Base-by-base conservation (phyloP, 2,888 invertebrate genomes). In the Rhabditoides inermis region DNA sequence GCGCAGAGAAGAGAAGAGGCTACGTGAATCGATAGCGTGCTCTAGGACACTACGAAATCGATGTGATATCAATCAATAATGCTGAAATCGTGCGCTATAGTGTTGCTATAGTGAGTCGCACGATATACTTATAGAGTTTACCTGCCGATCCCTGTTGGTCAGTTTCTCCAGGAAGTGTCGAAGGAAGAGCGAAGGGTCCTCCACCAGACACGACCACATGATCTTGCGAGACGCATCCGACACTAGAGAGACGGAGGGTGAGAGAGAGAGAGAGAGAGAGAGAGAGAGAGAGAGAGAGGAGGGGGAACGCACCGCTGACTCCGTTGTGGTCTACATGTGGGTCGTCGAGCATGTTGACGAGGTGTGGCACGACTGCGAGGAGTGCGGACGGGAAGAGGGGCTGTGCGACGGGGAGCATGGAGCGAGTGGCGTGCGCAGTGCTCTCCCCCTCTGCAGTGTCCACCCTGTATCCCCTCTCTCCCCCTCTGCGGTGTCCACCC, bases 221-320 rank as follows among this genome's bases (percentile, higher is more conserved):
- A 92, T 90, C 82, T 92, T 89, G 78, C 90, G 90, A 50, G 95
- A 90, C 1, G 91, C 87, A 82, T 94, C 92, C 76, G 91, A 90
- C 0, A 98, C 95, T n/a, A 89, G 35, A 74, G 45, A 42, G 7
- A 40, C n/a, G 51, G 15, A 7, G 20, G n/a, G 30, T 26, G 32
- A 12, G 7, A 10, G 20, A 27, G n/a, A 22, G 18, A 28, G 5
- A 25, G 27, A 51, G 6, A 28, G 28, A 20, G 36, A 35, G n/a
- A 18, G 3, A 25, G 3, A 49, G 25, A 49, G n/a, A 40, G 23
- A 5, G 10, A 5, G 5, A 20, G 20, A 10, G 48, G 26, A 26
- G 25, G 10, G 18, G 5, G 15, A 5, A n/a, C 12, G 10, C n/a
- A 80, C 80, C 79, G 55, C 80, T 77, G 73, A 87, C 86, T 0